phyloP scores from a whole-genome alignment of 2,113 vertebrate species.

The Paradoxurus hermaphroditus region DNA sequence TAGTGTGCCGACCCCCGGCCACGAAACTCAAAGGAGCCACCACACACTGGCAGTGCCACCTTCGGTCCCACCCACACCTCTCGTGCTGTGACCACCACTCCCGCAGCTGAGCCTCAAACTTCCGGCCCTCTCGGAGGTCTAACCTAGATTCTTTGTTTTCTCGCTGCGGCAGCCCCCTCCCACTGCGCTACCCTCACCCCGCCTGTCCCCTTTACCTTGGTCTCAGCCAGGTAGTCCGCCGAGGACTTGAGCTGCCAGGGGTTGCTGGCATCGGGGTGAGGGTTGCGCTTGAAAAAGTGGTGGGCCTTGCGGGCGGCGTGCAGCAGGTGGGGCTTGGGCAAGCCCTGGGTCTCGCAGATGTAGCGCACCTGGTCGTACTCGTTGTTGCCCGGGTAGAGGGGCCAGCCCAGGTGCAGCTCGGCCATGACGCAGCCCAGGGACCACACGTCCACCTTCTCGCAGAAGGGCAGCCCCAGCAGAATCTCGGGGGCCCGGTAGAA shows the following conservation, averaged over 20 bases:
- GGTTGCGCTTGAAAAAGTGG: slow-evolving; percentile 79
- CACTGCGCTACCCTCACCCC: not conserved
- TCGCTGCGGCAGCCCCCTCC: not conserved
- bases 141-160: not conserved
- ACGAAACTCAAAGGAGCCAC: not conserved
- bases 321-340: slow-evolving; percentile 79
- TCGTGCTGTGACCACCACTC: not conserved
- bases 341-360: slow-evolving; percentile 85
- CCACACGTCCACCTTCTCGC: slow-evolving; percentile 86
- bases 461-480: slow-evolving; percentile 86
- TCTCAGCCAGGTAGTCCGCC: slow-evolving; percentile 57
- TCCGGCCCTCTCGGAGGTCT: not conserved
- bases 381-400: slow-evolving; percentile 82
- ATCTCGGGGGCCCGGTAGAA: slow-evolving; percentile 87
- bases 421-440: slow-evolving; percentile 85
- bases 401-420: slow-evolving; percentile 85
- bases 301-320: slow-evolving; percentile 75
- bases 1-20: not conserved
- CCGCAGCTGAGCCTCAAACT: not conserved
- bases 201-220: slow-evolving; percentile 15
- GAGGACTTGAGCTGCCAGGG: slow-evolving; percentile 83
- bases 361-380: slow-evolving; percentile 85
- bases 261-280: not conserved
- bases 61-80: not conserved
- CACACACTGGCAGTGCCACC: not conserved